Conservation (phyloP, 2,113 vertebrate species). For the Oriolus oriolus region DNA sequence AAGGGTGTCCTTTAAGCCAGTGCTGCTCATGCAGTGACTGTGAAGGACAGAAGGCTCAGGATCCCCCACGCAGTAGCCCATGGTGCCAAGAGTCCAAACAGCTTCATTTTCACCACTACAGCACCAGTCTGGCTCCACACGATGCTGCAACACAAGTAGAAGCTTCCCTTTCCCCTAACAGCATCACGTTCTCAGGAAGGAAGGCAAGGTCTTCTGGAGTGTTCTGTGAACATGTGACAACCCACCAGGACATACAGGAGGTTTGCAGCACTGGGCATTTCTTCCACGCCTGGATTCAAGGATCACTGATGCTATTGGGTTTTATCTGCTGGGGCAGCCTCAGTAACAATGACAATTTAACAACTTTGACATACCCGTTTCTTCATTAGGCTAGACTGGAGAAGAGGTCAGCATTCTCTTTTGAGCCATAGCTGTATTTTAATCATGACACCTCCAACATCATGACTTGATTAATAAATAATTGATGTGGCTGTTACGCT, state of each 20-base stretch:
- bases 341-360: not conserved
- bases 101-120: not conserved
- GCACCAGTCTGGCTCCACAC: not conserved
- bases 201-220: not conserved
- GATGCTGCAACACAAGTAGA: not conserved
- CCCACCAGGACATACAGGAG: not conserved
- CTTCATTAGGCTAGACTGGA: not conserved
- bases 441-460: not conserved
- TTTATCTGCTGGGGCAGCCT: not conserved
- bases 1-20: not conserved
- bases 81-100: not conserved
- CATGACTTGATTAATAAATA: slow-evolving; percentile 2
- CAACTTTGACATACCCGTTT: not conserved
- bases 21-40: not conserved
- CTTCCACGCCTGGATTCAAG: not conserved
- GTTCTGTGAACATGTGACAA: not conserved
- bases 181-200: not conserved
- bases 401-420: not conserved
- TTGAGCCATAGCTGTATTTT: not conserved
- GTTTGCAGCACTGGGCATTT: not conserved
- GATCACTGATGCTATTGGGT: not conserved
- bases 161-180: not conserved
- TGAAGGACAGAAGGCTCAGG: not conserved
- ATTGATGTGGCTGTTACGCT: not conserved
- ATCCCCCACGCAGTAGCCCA: not conserved